Evolutionary conservation across 2,888 invertebrate species (phyloP), one percentile per base, ranked within the genome.

Genomic region (Apamea epomidion): DNA sequence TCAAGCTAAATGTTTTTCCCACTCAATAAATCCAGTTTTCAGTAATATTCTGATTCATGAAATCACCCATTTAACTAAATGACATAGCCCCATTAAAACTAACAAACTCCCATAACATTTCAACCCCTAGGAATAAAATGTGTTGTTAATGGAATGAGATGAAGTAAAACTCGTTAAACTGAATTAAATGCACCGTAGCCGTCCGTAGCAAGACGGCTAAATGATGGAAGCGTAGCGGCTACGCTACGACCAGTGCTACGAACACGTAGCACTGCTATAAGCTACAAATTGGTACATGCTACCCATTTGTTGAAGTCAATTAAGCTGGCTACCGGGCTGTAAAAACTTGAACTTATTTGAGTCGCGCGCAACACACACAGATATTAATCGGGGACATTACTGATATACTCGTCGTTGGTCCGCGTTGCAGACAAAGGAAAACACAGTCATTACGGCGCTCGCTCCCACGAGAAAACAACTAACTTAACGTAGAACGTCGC

Each of bases 351-450:
- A 86, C 81, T 83, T 84, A 79, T 88, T 80, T 76, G 90, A 90
- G 82, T 88, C 80, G 76, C 81, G 89, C 89, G 88, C 88, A 90
- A 89, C 85, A 86, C 82, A 90, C 32, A 82, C 87, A 88, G 88
- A 92, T 93, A 93, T 92, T 93, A 94, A 94, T 94, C 90, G 91
- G 83, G 86, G 79, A 88, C 92, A 92, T 93, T 92, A 93, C 87
- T 83, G 80, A 85, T 84, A 85, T 90, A 85, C 88, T 89, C 85
- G 81, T 84, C 84, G 80, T 78, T 75, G 88, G 81, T 80, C 87
- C 82, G 72, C 78, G 87, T 60, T 82, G 83, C 85, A 91, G 87
- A 93, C 92, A 93, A 93, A 93, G 91, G 91, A 91, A 91, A 93
- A 93, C 91, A 92, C 87, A 90, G 91, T 90, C 92, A 93, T 94